These are phyloP conservation scores for Proteles cristata DNA, from an alignment of 2,113 vertebrate genomes.

Conservation along the genomic window DNA sequence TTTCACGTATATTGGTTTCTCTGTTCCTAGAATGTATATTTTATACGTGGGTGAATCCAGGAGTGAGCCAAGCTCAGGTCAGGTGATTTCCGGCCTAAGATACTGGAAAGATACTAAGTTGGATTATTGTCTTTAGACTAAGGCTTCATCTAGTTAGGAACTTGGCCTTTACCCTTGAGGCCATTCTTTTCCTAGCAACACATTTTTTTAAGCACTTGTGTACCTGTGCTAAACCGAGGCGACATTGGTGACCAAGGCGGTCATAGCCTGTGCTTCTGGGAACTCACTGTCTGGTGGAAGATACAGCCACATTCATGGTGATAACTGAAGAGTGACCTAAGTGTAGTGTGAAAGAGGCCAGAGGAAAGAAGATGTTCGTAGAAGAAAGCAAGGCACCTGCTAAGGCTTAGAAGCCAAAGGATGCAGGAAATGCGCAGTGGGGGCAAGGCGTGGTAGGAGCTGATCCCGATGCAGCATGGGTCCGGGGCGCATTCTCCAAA, in stretches of 20 bases:
- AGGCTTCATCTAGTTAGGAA: neutral
- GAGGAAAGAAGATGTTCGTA: neutral
- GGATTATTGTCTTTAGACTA: neutral
- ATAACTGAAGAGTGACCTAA: neutral
- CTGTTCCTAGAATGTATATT: too few species aligned
- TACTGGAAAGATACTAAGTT: too few species aligned
- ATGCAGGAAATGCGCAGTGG: neutral
- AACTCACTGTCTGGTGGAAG: neutral
- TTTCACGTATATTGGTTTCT: too few species aligned
- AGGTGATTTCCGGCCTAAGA: too few species aligned
- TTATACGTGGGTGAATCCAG: too few species aligned
- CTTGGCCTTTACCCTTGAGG: neutral
- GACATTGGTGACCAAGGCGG: fast-evolving
- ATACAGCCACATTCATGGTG: neutral
- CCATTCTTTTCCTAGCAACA: neutral
- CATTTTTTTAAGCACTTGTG: fast-evolving
- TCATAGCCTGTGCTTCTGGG: neutral
- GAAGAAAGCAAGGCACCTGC: neutral
- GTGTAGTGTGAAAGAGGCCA: neutral
- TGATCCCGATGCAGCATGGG: fast-evolving
- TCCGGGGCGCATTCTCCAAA: fast-evolving
- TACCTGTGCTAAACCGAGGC: neutral
- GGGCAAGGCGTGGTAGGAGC: neutral
- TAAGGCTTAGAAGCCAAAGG: neutral
- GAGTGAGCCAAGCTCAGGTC: too few species aligned